A percentile compares a stretch with the other conserved stretches of the same genome.
Conservation (phyloP, 2,113 vertebrate genomes). For the Cheirogaleus medius region DNA sequence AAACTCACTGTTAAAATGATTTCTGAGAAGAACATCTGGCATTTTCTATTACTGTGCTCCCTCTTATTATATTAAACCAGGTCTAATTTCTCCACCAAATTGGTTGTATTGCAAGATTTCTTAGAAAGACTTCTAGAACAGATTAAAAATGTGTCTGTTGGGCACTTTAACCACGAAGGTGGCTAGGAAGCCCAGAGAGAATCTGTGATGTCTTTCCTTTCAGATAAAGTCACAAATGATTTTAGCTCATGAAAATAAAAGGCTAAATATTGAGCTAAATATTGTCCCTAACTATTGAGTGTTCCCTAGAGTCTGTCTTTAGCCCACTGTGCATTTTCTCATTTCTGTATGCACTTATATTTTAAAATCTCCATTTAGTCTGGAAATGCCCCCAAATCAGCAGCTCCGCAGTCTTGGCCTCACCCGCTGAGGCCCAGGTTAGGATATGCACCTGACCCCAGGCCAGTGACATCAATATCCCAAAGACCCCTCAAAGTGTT, state of each 20-base stretch:
- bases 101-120: neutral
- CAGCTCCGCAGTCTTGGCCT: neutral
- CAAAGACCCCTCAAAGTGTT: neutral
- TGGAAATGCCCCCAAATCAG: neutral
- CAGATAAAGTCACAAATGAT: neutral
- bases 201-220: neutral
- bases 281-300: neutral
- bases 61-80: neutral
- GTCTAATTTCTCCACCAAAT: neutral
- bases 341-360: neutral
- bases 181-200: neutral
- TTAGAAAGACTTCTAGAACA: conserved; percentile 27
- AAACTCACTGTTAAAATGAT: neutral
- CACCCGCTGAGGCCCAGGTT: neutral
- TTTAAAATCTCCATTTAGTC: neutral
- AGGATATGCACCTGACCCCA: neutral
- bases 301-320: neutral
- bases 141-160: neutral
- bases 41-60: neutral
- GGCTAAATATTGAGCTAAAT: neutral
- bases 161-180: neutral
- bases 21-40: neutral
- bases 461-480: neutral
- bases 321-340: neutral
- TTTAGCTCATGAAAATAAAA: neutral